Conservation (phyloP, 2,888 invertebrate species). For the Steromphala cineraria region DNA sequence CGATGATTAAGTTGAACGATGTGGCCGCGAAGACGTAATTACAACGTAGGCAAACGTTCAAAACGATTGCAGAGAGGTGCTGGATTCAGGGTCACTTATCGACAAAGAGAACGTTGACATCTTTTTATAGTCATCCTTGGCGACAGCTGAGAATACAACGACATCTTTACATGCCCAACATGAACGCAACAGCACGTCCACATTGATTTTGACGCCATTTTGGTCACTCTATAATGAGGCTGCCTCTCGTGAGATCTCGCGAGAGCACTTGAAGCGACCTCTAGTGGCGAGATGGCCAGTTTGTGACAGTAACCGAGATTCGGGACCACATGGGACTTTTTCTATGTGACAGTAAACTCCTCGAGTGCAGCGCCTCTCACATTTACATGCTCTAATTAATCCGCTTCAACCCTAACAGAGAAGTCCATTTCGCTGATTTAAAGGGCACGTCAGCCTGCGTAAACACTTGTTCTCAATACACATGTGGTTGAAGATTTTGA, state of each 20-base stretch:
- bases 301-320: background rate
- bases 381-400: slow-evolving; percentile 12
- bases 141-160: background rate
- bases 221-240: background rate
- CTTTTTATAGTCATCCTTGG: background rate
- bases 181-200: slow-evolving; percentile 7
- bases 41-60: too few species aligned
- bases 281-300: background rate
- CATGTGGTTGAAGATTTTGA: too few species aligned
- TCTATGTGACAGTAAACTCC: background rate
- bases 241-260: background rate
- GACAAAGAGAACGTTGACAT: background rate
- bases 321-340: background rate
- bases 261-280: background rate
- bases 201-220: slow-evolving; percentile 9
- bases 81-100: background rate
- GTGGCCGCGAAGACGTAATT: too few species aligned
- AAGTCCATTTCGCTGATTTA: too few species aligned
- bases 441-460: too few species aligned
- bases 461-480: too few species aligned
- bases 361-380: background rate
- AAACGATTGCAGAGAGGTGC: too few species aligned
- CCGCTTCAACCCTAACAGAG: background rate
- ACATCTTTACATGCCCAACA: background rate
- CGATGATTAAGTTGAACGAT: too few species aligned